Evolutionary conservation across 2,888 invertebrate species (phyloP), one percentile per base, ranked within the genome.

Genomic region (Sabellastarte sp.): DNA sequence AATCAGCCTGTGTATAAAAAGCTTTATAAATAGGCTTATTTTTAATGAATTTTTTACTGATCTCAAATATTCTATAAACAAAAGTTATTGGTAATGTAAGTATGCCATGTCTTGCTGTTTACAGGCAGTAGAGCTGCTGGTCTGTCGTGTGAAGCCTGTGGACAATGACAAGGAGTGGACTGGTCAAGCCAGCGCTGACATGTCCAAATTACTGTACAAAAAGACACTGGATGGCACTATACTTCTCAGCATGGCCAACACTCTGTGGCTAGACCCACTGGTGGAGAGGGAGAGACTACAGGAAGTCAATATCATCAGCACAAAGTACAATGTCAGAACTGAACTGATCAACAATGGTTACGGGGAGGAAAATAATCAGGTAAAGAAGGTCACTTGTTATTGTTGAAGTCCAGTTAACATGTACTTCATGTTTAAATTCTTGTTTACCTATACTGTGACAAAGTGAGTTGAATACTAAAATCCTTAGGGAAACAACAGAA

Each of bases 201-300:
- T 85, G 28, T 73, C 80, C 50, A 73, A 82, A 2, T 60, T 74
- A 15, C 60, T 80, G 3, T 32, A 69, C 41, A 73, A 68, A 3
- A 74, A 77, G 56, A 74, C 74, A 52, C 65, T 83, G 41, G 73
- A 77, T 50, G 84, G 81, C 4, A 77, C 73, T 41, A 74, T 80
- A 63, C 74, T 78, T 32, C 65, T 80, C n/a, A 87, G 88, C 58
- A 75, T 90, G 32, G 88, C 88, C 0, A 86, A 89, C 66, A 87
- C 87, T 0, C 76, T 91, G 50, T 90, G 90, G 86, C 84, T 91
- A 1, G 87, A 89, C 60, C 88, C 89, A 2, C 77, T 91, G 50
- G 87, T 88, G 75, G 85, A 87, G 32, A 86, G 88, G 65, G 86
- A 87, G 68, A 85, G 87, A 63, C 80, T 90, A 29, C 78, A 84